Conservation (phyloP, 2,888 invertebrate genomes). For the Drosophila limbata region DNA sequence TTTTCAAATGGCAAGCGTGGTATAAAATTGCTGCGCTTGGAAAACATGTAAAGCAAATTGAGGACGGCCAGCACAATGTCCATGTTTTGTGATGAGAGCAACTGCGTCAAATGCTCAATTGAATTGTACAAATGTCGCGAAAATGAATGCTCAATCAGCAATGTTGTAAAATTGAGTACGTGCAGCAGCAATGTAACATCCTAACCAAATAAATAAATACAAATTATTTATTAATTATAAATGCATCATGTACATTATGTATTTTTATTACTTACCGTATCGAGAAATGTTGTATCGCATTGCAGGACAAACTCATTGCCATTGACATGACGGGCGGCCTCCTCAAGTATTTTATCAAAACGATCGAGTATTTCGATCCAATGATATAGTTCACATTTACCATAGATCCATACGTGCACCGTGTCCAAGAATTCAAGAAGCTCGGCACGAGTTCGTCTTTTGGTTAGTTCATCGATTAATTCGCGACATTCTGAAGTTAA, state of each 20-base stretch:
- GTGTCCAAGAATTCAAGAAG: constrained; percentile 88
- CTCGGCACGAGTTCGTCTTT: constrained; percentile 89
- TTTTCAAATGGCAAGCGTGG: constrained; percentile 90
- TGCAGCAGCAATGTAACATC: constrained; percentile 90
- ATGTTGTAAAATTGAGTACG: constrained; percentile 92
- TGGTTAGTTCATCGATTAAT: constrained; percentile 90
- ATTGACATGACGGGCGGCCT: constrained; percentile 87
- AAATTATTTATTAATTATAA: background rate
- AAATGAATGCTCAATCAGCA: constrained; percentile 94
- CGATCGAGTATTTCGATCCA: constrained; percentile 94
- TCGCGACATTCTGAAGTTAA: constrained; percentile 92
- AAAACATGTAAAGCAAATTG: constrained; percentile 94
- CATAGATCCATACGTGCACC: constrained; percentile 93
- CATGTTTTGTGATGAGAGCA: constrained; percentile 93
- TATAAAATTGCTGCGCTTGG: constrained; percentile 94
- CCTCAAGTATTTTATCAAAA: constrained; percentile 90
- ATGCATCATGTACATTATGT: background rate
- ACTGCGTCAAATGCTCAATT: constrained; percentile 92
- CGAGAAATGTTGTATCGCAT: constrained; percentile 89
- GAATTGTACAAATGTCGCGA: constrained; percentile 94
- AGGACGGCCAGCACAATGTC: constrained; percentile 93
- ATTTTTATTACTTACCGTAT: constrained; percentile 85
- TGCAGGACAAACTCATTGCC: constrained; percentile 86
- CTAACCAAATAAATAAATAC: constrained; percentile 83
- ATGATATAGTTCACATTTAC: constrained; percentile 94